A percentile compares a stretch with the other conserved stretches of the same genome.
Evolutionary conservation across 2,888 invertebrate genomes (phyloP).

Genomic region (Nymphalis c-album): DNA sequence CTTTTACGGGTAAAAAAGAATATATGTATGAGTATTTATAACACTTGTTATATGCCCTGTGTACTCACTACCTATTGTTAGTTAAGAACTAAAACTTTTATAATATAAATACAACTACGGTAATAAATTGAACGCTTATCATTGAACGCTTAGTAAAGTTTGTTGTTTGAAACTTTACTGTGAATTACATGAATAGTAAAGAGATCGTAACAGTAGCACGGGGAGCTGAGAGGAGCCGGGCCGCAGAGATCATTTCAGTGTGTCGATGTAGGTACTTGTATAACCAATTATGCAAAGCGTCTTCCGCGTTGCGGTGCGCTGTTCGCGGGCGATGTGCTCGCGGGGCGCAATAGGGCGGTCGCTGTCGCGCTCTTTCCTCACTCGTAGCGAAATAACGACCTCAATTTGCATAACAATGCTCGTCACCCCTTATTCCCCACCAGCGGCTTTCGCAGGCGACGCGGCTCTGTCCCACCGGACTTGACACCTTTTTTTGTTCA

Average conservation of each 20-base stretch:
- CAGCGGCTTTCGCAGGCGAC: slow-evolving; percentile 75
- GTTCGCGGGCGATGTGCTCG: slow-evolving; percentile 58
- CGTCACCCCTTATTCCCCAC: slow-evolving; percentile 78
- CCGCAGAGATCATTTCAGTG: slow-evolving; percentile 49
- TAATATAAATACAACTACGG: neutral
- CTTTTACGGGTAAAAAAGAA: too few relatives aligned
- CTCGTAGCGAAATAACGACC: slow-evolving; percentile 81
- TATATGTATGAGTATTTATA: neutral
- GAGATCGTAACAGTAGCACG: slow-evolving; percentile 10
- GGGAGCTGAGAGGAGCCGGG: slow-evolving; percentile 28
- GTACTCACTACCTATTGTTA: neutral
- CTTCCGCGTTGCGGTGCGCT: slow-evolving; percentile 71
- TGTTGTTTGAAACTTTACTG: slow-evolving; percentile 10
- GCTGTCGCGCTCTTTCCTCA: slow-evolving; percentile 79
- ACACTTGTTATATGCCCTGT: neutral
- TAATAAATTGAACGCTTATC: neutral
- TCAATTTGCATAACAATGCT: slow-evolving; percentile 82
- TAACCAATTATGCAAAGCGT: slow-evolving; percentile 80
- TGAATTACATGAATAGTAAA: slow-evolving; percentile 11
- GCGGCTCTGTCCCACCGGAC: slow-evolving; percentile 70
- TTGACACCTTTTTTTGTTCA: slow-evolving; percentile 64
- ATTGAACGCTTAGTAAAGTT: slow-evolving; percentile 3
- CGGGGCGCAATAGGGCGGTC: slow-evolving; percentile 60
- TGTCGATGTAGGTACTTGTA: slow-evolving; percentile 66
- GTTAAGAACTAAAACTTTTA: neutral